Evolutionary conservation across 2,888 invertebrate genomes (phyloP).

Genomic region (Lottia gigantea): DNA sequence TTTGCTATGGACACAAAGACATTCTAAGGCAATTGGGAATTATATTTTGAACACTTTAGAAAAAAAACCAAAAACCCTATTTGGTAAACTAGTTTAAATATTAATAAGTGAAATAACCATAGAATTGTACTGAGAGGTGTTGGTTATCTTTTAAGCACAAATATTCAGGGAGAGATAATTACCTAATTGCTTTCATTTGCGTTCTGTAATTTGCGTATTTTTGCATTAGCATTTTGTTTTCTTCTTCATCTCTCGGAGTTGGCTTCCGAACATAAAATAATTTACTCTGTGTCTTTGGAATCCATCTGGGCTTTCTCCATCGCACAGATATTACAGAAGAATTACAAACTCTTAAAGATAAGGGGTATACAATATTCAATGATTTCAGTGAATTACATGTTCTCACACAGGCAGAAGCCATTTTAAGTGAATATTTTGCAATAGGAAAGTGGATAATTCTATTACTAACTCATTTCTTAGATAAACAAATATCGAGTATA

Average conservation of each 20-base stretch:
- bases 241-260: constrained; percentile 45
- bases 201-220: constrained; percentile 41
- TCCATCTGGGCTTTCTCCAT: constrained; percentile 57
- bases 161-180: too few relatives aligned
- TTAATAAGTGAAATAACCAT: too few relatives aligned
- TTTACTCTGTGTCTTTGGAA: constrained; percentile 52
- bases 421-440: background rate
- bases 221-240: constrained; percentile 36
- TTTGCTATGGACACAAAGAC: too few relatives aligned
- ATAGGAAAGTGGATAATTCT: too few relatives aligned
- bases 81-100: too few relatives aligned
- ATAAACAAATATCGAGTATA: too few relatives aligned
- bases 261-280: constrained; percentile 50
- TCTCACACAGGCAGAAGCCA: constrained; percentile 12
- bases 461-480: too few relatives aligned
- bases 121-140: too few relatives aligned
- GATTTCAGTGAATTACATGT: background rate
- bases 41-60: too few relatives aligned
- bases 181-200: constrained; percentile 43
- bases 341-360: constrained; percentile 4
- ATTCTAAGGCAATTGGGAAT: too few relatives aligned
- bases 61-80: too few relatives aligned
- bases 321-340: constrained; percentile 38
- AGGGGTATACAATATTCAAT: background rate
- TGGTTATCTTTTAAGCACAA: too few relatives aligned